These are phyloP conservation scores for Halyomorpha halys DNA, from an alignment of 1,140 invertebrate species.

Conservation along the genomic window DNA sequence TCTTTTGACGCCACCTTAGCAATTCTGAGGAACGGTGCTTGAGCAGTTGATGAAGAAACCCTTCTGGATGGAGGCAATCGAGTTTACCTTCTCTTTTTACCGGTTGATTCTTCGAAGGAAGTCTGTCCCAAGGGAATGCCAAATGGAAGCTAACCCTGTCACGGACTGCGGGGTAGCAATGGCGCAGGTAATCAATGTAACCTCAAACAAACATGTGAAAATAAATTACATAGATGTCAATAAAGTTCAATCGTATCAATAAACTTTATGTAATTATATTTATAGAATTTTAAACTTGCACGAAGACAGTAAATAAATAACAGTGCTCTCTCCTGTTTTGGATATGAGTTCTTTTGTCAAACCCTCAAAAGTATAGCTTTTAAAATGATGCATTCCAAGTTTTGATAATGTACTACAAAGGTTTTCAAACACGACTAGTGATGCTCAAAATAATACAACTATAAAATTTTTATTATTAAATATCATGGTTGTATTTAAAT, in stretches of 20 bases:
- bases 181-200: conserved; percentile 61
- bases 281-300: no score
- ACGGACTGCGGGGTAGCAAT: conserved; percentile 60
- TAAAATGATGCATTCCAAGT: no score
- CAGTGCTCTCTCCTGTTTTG: no score
- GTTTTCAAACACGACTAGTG: no score
- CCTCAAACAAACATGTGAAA: conserved; percentile 32
- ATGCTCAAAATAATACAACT: no score
- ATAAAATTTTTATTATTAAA: no score
- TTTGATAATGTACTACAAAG: no score
- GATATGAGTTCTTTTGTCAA: no score
- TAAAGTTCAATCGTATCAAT: background rate
- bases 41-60: conserved; percentile 43
- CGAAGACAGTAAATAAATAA: no score
- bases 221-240: conserved; percentile 24
- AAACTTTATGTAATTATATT: no score
- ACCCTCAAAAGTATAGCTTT: no score
- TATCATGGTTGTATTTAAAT: no score
- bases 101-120: conserved; percentile 36
- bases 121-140: conserved; percentile 45
- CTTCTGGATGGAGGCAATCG: conserved; percentile 54
- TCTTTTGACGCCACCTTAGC: conserved; percentile 53
- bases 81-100: conserved; percentile 37
- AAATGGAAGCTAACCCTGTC: conserved; percentile 61
- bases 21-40: conserved; percentile 42